Conservation (phyloP, 2,113 vertebrate genomes). For the Crotalus helleri region DNA sequence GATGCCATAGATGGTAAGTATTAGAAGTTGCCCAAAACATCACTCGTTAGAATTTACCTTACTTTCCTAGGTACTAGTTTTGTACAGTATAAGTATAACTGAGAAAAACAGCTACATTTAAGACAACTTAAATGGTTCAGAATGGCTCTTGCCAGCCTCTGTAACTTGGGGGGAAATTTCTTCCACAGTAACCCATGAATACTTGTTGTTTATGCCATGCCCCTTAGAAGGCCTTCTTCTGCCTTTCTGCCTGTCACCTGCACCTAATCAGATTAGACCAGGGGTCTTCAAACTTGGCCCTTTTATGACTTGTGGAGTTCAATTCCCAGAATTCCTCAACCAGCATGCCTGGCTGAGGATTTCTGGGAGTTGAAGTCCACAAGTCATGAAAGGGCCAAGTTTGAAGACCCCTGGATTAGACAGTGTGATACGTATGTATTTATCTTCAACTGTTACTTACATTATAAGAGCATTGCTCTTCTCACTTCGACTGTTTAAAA, state of each 20-base stretch:
- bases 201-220: background rate
- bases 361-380: too few relatives aligned
- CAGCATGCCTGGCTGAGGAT: too few relatives aligned
- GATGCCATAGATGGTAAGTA: background rate
- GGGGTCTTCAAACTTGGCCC: too few relatives aligned
- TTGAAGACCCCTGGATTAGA: background rate
- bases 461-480: background rate
- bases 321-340: too few relatives aligned
- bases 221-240: background rate
- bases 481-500: background rate
- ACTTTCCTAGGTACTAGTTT: background rate
- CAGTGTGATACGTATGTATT: background rate
- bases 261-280: background rate
- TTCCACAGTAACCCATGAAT: background rate
- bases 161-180: background rate
- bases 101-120: background rate
- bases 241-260: background rate
- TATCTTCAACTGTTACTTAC: background rate
- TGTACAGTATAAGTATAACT: background rate
- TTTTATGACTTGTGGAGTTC: too few relatives aligned
- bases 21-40: background rate
- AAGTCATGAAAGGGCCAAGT: too few relatives aligned
- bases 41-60: background rate
- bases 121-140: background rate
- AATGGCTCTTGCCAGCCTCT: background rate